Evolutionary conservation across 2,113 vertebrate species (phyloP).

Genomic region (Pavo muticus): DNA sequence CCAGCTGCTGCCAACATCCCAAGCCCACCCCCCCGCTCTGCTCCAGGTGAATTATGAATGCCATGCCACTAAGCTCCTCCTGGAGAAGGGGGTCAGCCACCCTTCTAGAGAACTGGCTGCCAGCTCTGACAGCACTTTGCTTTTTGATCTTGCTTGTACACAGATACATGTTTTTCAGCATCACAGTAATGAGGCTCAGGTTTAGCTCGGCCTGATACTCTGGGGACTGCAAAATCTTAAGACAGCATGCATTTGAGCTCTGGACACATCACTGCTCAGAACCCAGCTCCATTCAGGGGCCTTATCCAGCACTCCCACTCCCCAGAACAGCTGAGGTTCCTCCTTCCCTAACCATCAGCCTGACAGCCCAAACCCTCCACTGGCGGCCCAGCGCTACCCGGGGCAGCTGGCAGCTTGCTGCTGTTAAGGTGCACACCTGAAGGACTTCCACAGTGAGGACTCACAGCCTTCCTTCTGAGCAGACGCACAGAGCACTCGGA

Average conservation of each 20-base stretch:
- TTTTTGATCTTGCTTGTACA: neutral
- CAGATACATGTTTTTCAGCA: neutral
- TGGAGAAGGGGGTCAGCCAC: neutral
- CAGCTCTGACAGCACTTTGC: neutral
- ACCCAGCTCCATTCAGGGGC: neutral
- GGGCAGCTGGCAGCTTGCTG: neutral
- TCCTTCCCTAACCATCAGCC: neutral
- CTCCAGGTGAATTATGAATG: neutral
- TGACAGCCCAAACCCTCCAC: neutral
- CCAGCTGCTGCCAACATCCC: accelerated
- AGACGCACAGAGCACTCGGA: too few relatives aligned
- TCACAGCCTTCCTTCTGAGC: neutral
- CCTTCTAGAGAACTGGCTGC: neutral
- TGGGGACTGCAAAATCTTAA: neutral
- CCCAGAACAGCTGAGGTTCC: neutral
- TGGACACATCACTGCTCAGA: neutral
- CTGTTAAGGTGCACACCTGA: neutral
- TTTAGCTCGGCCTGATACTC: neutral
- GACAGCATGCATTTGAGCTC: neutral
- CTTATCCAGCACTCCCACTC: neutral
- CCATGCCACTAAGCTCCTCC: neutral
- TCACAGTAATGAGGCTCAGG: neutral
- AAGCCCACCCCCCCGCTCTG: neutral
- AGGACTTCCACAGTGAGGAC: neutral
- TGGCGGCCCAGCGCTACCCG: neutral